These are phyloP conservation scores for Parus major DNA, from an alignment of 2,113 vertebrate genomes.

Conservation along the genomic window DNA sequence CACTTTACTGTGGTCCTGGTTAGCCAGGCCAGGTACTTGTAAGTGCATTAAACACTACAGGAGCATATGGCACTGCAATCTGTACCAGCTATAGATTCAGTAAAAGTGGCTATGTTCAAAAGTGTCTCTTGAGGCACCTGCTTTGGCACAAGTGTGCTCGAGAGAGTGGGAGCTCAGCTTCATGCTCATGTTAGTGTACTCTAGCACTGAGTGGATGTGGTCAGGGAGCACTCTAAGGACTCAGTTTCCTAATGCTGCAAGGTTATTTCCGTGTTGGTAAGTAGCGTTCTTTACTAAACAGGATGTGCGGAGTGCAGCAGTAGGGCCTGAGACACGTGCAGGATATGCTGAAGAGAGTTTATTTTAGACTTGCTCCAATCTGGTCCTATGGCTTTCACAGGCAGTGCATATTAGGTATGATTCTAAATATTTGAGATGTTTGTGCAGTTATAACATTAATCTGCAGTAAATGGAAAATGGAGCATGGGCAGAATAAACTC, in stretches of 20 bases:
- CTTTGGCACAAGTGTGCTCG: not conserved
- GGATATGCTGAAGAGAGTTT: not conserved
- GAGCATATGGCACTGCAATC: not conserved
- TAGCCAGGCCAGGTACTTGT: not conserved
- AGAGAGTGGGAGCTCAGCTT: not conserved
- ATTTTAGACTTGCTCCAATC: not conserved
- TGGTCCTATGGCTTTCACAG: not conserved
- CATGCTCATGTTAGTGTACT: rapidly evolving
- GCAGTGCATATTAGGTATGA: not conserved
- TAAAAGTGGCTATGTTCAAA: not conserved
- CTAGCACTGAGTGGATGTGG: not conserved
- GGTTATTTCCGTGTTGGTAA: not conserved
- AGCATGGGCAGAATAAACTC: not conserved
- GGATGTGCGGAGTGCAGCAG: not conserved
- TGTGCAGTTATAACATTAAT: not conserved
- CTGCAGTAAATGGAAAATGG: not conserved
- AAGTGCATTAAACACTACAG: not conserved
- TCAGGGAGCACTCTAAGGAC: not conserved
- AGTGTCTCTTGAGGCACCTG: not conserved
- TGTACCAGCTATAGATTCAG: not conserved
- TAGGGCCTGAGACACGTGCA: too few species aligned
- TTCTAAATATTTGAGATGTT: not conserved
- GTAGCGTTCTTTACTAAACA: not conserved
- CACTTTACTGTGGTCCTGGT: not conserved
- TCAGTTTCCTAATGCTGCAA: not conserved